These are phyloP conservation scores for Burhinus bistriatus DNA, from an alignment of 2,113 vertebrate genomes.

Conservation along the genomic window DNA sequence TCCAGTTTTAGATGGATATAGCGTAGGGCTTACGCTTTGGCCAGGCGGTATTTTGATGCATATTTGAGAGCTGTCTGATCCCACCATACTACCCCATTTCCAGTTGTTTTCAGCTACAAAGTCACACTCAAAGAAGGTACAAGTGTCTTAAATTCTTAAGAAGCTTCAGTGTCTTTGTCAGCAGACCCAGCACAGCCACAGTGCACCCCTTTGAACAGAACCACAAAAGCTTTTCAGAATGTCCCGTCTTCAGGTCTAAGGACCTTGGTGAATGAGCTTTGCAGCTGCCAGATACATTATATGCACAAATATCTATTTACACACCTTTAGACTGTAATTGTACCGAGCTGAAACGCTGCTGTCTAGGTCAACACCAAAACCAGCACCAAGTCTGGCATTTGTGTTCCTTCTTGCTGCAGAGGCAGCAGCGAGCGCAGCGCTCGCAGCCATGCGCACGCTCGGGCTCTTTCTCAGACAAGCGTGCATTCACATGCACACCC, in stretches of 20 bases:
- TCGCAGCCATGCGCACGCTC: background rate
- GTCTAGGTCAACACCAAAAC: background rate
- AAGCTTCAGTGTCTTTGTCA: fast-evolving
- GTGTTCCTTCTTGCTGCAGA: background rate
- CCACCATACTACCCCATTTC: fast-evolving
- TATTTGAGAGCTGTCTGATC: background rate
- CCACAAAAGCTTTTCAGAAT: background rate
- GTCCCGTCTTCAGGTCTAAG: background rate
- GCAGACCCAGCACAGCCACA: background rate
- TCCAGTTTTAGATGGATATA: fast-evolving
- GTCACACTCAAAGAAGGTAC: no score
- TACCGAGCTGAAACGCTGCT: background rate
- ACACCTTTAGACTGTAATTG: background rate
- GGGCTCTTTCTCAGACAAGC: background rate
- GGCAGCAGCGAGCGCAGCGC: fast-evolving
- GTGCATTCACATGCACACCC: background rate
- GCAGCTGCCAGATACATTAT: fast-evolving
- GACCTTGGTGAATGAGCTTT: background rate
- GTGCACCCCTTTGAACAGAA: background rate
- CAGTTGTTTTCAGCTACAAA: background rate
- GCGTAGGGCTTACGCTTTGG: fast-evolving
- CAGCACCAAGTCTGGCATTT: fast-evolving
- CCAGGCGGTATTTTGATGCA: fast-evolving
- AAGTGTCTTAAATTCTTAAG: background rate
- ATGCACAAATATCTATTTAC: background rate